These are phyloP conservation scores for Octonoba sinensis DNA, from an alignment of 2,888 invertebrate genomes.

Conservation along the genomic window DNA sequence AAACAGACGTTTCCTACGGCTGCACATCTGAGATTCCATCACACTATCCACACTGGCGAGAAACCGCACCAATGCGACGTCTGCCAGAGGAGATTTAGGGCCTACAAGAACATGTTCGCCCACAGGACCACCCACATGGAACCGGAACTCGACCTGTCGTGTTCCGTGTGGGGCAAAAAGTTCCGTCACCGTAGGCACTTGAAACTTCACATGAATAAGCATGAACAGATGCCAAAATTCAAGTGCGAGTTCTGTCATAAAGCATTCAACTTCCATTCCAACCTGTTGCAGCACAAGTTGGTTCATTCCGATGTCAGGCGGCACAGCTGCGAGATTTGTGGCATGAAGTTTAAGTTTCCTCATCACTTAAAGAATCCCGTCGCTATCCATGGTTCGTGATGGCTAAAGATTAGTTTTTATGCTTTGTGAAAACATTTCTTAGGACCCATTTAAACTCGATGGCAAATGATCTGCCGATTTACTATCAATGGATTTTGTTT, in stretches of 20 bases:
- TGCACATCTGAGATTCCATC: too few species aligned
- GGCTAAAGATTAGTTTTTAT: background rate
- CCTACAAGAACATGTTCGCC: background rate
- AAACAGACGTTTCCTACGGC: too few species aligned
- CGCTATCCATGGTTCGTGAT: background rate
- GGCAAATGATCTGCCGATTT: too few species aligned
- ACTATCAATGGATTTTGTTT: too few species aligned
- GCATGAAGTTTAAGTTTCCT: background rate
- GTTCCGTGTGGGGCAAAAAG: slow-evolving; percentile 17
- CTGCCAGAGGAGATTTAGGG: too few species aligned
- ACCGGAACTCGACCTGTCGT: background rate
- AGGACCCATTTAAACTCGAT: too few species aligned
- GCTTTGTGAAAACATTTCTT: background rate
- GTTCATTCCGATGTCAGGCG: background rate
- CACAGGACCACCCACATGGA: background rate
- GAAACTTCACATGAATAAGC: background rate
- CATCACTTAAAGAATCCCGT: background rate
- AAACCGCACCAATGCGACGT: too few species aligned
- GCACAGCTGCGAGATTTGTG: background rate
- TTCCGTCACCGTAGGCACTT: background rate
- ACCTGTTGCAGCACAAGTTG: background rate
- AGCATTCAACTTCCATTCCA: background rate
- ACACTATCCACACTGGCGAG: too few species aligned
- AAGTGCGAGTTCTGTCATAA: slow-evolving; percentile 5
- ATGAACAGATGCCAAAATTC: background rate